Percentiles rank a stretch among this genome's conserved stretches.
Conservation (phyloP, 2,113 vertebrate genomes). For the Cyanistes caeruleus region DNA sequence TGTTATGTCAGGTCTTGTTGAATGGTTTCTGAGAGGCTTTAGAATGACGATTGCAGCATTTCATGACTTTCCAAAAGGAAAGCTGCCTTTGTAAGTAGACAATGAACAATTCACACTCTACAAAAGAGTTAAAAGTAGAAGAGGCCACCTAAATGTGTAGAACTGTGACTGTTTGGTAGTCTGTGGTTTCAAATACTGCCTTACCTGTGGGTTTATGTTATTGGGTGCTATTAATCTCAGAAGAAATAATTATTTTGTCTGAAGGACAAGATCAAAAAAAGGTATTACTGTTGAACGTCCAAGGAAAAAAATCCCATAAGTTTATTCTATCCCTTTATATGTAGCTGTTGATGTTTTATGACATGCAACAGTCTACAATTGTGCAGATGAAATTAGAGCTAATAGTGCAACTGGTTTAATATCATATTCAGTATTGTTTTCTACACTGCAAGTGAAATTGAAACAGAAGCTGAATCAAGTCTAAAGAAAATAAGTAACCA, state of each 20-base stretch:
- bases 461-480: not conserved
- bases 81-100: not conserved
- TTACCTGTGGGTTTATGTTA: not conserved
- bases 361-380: not conserved
- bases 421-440: not conserved
- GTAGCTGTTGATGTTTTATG: not conserved
- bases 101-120: not conserved
- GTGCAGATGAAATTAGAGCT: not conserved
- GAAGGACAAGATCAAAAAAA: not conserved
- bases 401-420: not conserved
- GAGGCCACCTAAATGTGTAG: not conserved
- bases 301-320: accelerated
- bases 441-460: not conserved
- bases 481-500: not conserved
- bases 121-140: not conserved
- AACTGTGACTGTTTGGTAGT: not conserved
- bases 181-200: not conserved
- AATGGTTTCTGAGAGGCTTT: not conserved
- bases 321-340: not conserved
- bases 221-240: not conserved
- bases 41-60: not conserved
- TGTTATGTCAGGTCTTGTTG: not conserved
- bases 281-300: not conserved
- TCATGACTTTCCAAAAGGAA: not conserved
- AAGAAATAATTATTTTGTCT: not conserved